A percentile compares a stretch with the other conserved stretches of the same genome.
Conservation (phyloP, 2,888 invertebrate genomes). For the Zhuqinia jingwanae region DNA sequence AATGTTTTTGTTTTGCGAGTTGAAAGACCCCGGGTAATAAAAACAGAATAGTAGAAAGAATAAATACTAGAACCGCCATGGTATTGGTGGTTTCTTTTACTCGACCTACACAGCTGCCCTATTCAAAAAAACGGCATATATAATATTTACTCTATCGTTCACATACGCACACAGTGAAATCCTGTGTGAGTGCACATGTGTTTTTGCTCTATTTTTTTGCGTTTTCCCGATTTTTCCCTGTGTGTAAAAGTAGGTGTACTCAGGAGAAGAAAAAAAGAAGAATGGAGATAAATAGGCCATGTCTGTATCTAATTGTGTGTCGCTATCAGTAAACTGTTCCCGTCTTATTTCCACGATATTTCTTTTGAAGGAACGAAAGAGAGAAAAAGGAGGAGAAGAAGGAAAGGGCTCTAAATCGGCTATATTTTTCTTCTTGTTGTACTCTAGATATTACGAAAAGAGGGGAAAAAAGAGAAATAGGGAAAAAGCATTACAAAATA, state of each 20-base stretch:
- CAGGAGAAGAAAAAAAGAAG: conserved; percentile 49
- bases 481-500: conserved; percentile 33
- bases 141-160: no score
- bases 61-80: conserved; percentile 18
- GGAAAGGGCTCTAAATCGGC: conserved; percentile 56
- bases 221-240: neutral
- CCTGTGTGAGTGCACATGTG: conserved; percentile 21
- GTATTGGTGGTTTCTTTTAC: neutral
- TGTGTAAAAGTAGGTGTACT: neutral
- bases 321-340: conserved; percentile 75
- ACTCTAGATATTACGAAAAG: conserved; percentile 40
- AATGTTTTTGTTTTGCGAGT: neutral
- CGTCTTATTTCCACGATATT: conserved; percentile 65
- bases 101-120: no score
- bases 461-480: conserved; percentile 21
- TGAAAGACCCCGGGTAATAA: conserved; percentile 24
- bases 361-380: conserved; percentile 39
- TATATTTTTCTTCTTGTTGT: conserved; percentile 61
- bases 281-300: conserved; percentile 77
- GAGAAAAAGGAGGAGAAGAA: neutral
- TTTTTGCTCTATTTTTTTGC: neutral
- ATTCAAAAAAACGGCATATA: neutral
- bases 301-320: conserved; percentile 77
- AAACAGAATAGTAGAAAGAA: conserved; percentile 4
- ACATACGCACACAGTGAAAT: conserved; percentile 4